Percentiles rank a stretch among this genome's conserved stretches.
phyloP scores from a whole-genome alignment of 2,888 invertebrate species.

The Phalera bucephala region DNA sequence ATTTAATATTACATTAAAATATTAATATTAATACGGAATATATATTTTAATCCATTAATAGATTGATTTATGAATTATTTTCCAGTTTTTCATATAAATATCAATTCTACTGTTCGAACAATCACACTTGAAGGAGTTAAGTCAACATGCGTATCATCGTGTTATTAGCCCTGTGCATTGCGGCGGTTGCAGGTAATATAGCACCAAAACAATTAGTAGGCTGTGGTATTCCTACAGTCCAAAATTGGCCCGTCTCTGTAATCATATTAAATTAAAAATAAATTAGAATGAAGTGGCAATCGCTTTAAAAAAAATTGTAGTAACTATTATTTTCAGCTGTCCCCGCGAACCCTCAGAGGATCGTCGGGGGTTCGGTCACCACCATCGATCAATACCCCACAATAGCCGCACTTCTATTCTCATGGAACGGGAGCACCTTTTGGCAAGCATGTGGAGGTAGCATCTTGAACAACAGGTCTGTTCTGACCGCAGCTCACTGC shows the following conservation, averaged over 20 bases:
- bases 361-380: slow-evolving; percentile 42
- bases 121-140: not conserved
- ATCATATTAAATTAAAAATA: too few species aligned
- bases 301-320: not conserved
- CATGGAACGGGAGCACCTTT: slow-evolving; percentile 14
- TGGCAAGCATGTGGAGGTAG: slow-evolving; percentile 42
- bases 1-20: too few species aligned
- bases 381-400: slow-evolving; percentile 31
- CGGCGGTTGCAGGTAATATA: slow-evolving; percentile 20
- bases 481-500: slow-evolving; percentile 54
- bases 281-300: too few species aligned
- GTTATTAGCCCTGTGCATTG: slow-evolving; percentile 23
- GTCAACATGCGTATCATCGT: slow-evolving; percentile 16
- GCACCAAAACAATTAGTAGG: too few species aligned
- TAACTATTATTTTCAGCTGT: slow-evolving; percentile 16
- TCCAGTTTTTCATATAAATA: too few species aligned
- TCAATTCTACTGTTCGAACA: too few species aligned
- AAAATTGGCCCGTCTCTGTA: too few species aligned
- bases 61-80: too few species aligned
- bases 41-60: too few species aligned
- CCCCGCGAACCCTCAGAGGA: slow-evolving; percentile 29
- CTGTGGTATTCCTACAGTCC: too few species aligned
- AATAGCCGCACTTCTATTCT: slow-evolving; percentile 30
- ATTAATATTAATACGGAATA: too few species aligned
- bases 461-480: slow-evolving; percentile 40